These are phyloP conservation scores for Thunnus thynnus DNA, from an alignment of 2,113 vertebrate species.

Conservation along the genomic window DNA sequence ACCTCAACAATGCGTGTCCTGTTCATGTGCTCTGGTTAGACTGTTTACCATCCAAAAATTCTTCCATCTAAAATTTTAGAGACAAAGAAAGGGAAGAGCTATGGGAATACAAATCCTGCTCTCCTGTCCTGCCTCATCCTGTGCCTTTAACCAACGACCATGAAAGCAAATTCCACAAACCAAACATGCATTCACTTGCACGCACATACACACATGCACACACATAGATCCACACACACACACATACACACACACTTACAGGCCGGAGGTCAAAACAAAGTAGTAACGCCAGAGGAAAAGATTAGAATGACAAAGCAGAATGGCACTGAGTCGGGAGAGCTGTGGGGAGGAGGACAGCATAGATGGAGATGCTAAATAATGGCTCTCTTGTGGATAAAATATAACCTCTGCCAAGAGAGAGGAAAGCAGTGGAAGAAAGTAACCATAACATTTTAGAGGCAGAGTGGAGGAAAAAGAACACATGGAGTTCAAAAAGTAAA, in stretches of 20 bases:
- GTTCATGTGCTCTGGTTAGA: background rate
- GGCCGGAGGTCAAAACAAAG: slow-evolving; percentile 75
- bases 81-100: background rate
- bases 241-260: background rate
- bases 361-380: slow-evolving; percentile 78
- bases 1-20: background rate
- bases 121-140: slow-evolving; percentile 8
- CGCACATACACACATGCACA: background rate
- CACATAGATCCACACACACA: background rate
- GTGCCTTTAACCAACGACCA: slow-evolving; percentile 15
- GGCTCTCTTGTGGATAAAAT: slow-evolving; percentile 74
- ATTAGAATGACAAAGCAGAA: slow-evolving; percentile 80
- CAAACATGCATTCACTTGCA: slow-evolving; percentile 6
- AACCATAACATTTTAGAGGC: slow-evolving; percentile 60
- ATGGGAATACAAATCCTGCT: slow-evolving; percentile 16
- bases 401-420: slow-evolving; percentile 55
- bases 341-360: slow-evolving; percentile 58
- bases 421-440: slow-evolving; percentile 26
- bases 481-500: slow-evolving; percentile 12
- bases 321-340: slow-evolving; percentile 61
- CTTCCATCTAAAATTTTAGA: background rate
- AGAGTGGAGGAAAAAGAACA: slow-evolving; percentile 32
- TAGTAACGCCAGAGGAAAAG: slow-evolving; percentile 69
- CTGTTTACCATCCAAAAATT: background rate
- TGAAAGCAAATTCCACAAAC: slow-evolving; percentile 25